Evolutionary conservation across 2,888 invertebrate species (phyloP).

Genomic region (Caenorhabditis sinica): DNA sequence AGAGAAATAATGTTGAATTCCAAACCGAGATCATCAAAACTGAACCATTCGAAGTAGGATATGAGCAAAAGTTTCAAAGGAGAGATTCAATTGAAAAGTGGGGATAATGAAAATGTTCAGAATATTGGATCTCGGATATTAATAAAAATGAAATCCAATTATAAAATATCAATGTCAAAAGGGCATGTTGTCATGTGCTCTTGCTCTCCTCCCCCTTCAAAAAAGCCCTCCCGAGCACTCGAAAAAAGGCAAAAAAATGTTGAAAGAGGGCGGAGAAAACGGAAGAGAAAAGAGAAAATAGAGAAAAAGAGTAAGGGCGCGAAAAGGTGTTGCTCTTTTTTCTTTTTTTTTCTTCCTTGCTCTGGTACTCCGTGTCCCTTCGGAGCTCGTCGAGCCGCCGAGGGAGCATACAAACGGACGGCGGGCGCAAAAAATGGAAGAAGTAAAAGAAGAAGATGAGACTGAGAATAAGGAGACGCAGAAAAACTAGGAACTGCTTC

Average conservation of each 20-base stretch:
- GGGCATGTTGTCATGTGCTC: conserved; percentile 20
- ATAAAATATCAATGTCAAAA: conserved; percentile 32
- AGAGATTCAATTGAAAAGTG: neutral
- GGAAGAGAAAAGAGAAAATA: conserved; percentile 3
- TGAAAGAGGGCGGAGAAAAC: conserved; percentile 41
- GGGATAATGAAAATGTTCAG: neutral
- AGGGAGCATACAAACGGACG: conserved; percentile 24
- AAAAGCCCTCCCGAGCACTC: conserved; percentile 36
- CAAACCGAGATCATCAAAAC: neutral
- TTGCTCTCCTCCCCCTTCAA: conserved; percentile 16
- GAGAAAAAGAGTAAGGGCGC: conserved; percentile 32
- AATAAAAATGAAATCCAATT: conserved; percentile 8
- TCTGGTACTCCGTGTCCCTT: conserved; percentile 47
- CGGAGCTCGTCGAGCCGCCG: conserved; percentile 18
- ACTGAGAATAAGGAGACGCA: conserved; percentile 24
- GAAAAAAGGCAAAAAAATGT: conserved; percentile 45
- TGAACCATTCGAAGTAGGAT: neutral
- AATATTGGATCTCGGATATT: neutral
- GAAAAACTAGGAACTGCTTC: conserved; percentile 22
- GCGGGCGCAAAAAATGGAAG: conserved; percentile 22
- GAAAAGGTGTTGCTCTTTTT: conserved; percentile 60
- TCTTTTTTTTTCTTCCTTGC: conserved; percentile 37
- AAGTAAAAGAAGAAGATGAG: neutral
- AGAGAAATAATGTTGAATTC: neutral
- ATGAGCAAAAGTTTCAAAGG: neutral